phyloP scores from a whole-genome alignment of 2,113 vertebrate genomes.

The Tupaia tana region DNA sequence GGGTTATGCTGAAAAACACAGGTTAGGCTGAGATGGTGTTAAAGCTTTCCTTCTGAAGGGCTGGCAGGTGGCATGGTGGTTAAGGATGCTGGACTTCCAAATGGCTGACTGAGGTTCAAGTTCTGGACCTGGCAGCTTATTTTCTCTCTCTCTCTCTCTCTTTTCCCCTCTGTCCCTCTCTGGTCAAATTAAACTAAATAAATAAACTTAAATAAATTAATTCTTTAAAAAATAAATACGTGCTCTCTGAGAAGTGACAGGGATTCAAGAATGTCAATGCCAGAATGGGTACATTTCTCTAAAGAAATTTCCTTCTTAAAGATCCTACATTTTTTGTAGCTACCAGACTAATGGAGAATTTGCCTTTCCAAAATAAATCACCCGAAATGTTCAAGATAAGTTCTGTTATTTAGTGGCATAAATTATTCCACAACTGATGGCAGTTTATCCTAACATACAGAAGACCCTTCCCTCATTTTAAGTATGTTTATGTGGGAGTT shows the following conservation, averaged over 20 bases:
- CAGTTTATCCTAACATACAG: not conserved
- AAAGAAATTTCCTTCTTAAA: not conserved
- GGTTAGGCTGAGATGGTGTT: not conserved
- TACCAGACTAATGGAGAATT: not conserved
- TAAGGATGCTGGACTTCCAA: too few species aligned
- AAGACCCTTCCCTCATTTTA: not conserved
- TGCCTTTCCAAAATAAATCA: slow-evolving; percentile 21
- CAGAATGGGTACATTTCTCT: not conserved
- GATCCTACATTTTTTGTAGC: not conserved
- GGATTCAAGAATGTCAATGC: not conserved
- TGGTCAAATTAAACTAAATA: too few species aligned
- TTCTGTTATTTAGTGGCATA: not conserved
- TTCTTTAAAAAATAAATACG: too few species aligned
- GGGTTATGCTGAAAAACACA: not conserved
- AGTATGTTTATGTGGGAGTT: not conserved
- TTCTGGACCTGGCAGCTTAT: too few species aligned
- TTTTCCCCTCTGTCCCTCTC: too few species aligned
- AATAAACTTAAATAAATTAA: too few species aligned
- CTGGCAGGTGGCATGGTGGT: too few species aligned
- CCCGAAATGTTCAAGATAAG: not conserved
- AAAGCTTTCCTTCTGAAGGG: not conserved
- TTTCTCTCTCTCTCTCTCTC: too few species aligned
- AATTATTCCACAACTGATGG: not conserved
- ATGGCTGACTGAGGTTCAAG: too few species aligned
- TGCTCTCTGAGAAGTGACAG: not conserved